Evolutionary conservation across 2,797 vertebrate species (phyloP).

Genomic region (Smutsia gigantea): DNA sequence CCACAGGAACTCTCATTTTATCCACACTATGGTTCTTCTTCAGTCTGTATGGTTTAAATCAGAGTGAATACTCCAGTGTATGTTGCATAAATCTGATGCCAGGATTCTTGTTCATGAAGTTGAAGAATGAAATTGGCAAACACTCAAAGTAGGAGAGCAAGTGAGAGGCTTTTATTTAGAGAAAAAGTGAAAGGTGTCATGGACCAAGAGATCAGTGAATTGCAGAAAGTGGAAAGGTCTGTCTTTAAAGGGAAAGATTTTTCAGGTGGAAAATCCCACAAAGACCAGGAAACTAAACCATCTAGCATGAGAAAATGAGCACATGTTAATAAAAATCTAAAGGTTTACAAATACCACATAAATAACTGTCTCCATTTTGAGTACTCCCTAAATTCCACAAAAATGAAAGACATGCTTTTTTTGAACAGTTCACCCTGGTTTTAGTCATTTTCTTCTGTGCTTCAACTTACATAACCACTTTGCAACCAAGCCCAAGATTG

Average conservation of each 20-base stretch:
- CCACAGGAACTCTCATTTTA: no score
- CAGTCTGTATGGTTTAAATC: not conserved
- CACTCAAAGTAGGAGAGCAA: no score
- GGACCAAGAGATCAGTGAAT: not conserved
- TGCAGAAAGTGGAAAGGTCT: not conserved
- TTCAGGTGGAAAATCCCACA: not conserved
- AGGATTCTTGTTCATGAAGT: no score
- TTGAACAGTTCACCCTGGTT: not conserved
- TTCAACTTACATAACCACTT: not conserved
- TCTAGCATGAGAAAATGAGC: not conserved
- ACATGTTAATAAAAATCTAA: not conserved
- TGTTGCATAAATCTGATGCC: no score
- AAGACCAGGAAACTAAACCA: not conserved
- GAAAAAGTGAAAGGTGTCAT: not conserved
- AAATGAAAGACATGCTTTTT: not conserved
- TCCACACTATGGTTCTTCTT: not conserved
- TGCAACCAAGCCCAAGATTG: not conserved
- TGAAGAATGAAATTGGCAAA: no score
- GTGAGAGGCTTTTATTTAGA: no score
- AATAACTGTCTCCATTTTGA: slow-evolving; percentile 49
- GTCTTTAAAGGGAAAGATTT: not conserved
- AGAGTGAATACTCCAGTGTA: not conserved
- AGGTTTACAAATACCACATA: not conserved
- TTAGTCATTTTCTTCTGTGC: not conserved
- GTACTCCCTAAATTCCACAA: not conserved